phyloP scores from a whole-genome alignment of 2,888 invertebrate genomes.

The Synergus laeviventris region DNA sequence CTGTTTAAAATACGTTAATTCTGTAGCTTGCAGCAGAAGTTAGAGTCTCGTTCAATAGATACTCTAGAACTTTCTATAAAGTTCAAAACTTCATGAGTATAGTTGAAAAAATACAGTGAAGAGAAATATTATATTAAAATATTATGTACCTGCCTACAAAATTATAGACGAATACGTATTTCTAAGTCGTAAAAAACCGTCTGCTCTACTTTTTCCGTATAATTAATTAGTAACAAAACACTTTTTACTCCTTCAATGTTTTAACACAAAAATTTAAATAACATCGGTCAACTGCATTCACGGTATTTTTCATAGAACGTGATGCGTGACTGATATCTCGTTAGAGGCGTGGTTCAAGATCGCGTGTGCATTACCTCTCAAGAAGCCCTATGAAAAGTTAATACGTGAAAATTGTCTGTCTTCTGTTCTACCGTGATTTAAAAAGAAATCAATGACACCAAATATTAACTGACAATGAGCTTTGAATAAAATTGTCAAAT shows the following conservation, averaged over 20 bases:
- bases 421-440: background rate
- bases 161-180: background rate
- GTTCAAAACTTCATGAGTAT: background rate
- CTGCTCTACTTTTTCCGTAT: background rate
- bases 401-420: slow-evolving; percentile 27
- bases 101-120: too few species aligned
- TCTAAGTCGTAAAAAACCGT: background rate
- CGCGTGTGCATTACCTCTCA: slow-evolving; percentile 51
- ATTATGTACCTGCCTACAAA: too few species aligned
- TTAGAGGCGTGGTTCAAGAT: slow-evolving; percentile 49
- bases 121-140: too few species aligned
- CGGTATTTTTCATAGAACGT: background rate
- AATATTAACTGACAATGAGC: background rate
- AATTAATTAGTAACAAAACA: background rate
- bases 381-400: slow-evolving; percentile 52
- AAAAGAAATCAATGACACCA: background rate
- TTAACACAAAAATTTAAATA: background rate
- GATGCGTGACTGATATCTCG: slow-evolving; percentile 34
- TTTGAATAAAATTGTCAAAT: background rate
- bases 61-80: background rate
- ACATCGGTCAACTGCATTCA: background rate
- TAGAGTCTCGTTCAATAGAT: background rate
- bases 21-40: background rate
- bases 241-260: background rate
- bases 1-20: too few species aligned